phyloP scores from a whole-genome alignment of 2,888 invertebrate genomes.

The Nemoura dubitans region DNA sequence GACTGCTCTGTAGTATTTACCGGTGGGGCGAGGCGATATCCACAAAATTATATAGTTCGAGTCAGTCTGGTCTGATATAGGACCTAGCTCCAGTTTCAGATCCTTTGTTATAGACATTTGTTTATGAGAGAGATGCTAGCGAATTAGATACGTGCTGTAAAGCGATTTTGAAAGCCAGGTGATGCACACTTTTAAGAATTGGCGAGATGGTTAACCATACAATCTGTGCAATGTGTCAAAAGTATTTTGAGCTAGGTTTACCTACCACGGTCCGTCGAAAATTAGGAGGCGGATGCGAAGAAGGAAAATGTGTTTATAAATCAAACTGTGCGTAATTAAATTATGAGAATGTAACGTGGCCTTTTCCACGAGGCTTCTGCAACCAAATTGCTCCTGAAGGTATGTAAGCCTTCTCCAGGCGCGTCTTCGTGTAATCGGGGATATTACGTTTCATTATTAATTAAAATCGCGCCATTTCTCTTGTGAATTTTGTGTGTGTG shows the following conservation, averaged over 20 bases:
- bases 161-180: neutral
- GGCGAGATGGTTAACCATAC: neutral
- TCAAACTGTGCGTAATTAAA: neutral
- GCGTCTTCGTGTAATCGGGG: no score
- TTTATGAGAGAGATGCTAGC: neutral
- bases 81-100: neutral
- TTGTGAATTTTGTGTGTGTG: no score
- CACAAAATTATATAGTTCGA: neutral
- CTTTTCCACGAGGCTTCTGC: neutral
- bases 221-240: neutral
- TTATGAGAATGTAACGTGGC: neutral
- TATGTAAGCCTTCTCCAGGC: neutral
- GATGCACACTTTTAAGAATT: neutral
- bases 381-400: neutral
- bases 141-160: neutral
- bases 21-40: neutral
- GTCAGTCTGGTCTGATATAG: neutral
- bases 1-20: neutral
- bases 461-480: no score
- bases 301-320: neutral
- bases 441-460: no score
- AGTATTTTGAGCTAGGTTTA: neutral
- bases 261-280: neutral
- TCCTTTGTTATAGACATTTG: neutral
- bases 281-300: neutral